Percentiles rank a stretch among this genome's conserved stretches.
These are phyloP conservation scores for Parelbella ahira DNA, from an alignment of 2,888 invertebrate species.

Conservation along the genomic window DNA sequence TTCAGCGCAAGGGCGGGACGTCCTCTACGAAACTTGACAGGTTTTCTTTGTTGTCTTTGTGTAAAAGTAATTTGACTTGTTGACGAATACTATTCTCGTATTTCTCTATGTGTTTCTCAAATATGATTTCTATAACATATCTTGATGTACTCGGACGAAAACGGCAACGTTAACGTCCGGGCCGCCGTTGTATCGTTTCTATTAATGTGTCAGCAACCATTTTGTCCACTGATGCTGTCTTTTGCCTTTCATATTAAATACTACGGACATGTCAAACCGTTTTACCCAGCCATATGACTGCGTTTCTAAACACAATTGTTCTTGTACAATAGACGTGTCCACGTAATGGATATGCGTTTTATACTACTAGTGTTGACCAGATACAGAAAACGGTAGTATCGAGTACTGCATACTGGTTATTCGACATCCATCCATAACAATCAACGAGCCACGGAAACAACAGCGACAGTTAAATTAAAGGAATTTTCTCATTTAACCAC, in stretches of 20 bases:
- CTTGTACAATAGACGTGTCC: too few species aligned
- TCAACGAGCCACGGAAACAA: conserved; percentile 19
- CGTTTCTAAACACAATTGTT: conserved; percentile 1
- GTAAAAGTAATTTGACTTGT: too few species aligned
- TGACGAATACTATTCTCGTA: too few species aligned
- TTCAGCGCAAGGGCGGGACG: conserved; percentile 20
- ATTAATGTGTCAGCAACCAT: conserved; percentile 6
- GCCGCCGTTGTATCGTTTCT: conserved; percentile 1
- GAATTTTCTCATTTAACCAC: conserved; percentile 14
- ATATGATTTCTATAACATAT: too few species aligned
- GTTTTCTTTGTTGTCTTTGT: too few species aligned
- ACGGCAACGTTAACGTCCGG: too few species aligned
- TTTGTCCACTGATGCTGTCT: conserved; percentile 2
- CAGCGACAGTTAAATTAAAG: conserved; percentile 13
- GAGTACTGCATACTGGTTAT: conserved; percentile 13
- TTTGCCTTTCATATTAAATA: conserved; percentile 12
- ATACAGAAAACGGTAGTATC: neutral
- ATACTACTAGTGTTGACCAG: neutral
- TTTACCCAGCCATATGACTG: conserved; percentile 1
- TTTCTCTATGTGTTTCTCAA: too few species aligned
- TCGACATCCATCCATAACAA: conserved; percentile 4
- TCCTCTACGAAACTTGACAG: conserved; percentile 13
- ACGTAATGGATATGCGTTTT: neutral
- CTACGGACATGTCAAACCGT: conserved; percentile 1
- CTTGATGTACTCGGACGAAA: too few species aligned